A percentile compares a stretch with the other conserved stretches of the same genome.
Evolutionary conservation across 2,797 vertebrate genomes (phyloP).

Genomic region (Champsocephalus gunnari): DNA sequence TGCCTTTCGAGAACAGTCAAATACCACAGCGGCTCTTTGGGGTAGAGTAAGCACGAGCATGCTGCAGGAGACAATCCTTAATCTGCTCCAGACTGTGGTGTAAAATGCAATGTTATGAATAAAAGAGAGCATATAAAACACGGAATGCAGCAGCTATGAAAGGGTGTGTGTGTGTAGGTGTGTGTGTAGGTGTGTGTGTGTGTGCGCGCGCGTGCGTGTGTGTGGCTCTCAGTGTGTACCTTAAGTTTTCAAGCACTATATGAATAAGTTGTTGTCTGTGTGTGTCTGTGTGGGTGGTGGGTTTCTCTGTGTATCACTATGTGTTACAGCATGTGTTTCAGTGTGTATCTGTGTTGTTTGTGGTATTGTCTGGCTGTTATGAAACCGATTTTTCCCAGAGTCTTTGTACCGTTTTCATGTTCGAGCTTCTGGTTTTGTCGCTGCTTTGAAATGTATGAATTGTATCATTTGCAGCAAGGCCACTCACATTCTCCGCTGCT

Average conservation of each 20-base stretch:
- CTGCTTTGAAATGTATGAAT: conserved; percentile 12
- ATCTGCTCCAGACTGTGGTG: conserved; percentile 83
- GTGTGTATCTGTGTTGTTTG: conserved; percentile 7
- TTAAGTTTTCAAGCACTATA: too few relatives aligned
- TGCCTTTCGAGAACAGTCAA: conserved; percentile 74
- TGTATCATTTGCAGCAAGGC: not conserved
- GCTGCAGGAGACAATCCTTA: conserved; percentile 79
- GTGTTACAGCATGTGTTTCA: conserved; percentile 23
- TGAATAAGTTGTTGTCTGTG: not conserved
- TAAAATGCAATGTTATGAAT: conserved; percentile 84
- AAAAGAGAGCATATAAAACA: conserved; percentile 81
- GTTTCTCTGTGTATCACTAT: conserved; percentile 11
- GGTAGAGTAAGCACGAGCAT: conserved; percentile 81
- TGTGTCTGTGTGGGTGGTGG: conserved; percentile 20
- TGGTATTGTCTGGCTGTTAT: not conserved
- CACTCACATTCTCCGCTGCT: conserved; percentile 41
- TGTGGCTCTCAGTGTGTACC: not conserved
- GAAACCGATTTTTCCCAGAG: not conserved
- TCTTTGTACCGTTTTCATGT: not conserved
- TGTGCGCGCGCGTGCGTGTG: conserved; percentile 18
- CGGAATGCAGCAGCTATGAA: conserved; percentile 77
- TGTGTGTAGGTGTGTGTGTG: not conserved
- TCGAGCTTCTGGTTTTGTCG: not conserved
- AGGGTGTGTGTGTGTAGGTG: conserved; percentile 38
- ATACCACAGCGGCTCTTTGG: conserved; percentile 79